Conservation (phyloP, 2,113 vertebrate genomes). For the Chionis minor region DNA sequence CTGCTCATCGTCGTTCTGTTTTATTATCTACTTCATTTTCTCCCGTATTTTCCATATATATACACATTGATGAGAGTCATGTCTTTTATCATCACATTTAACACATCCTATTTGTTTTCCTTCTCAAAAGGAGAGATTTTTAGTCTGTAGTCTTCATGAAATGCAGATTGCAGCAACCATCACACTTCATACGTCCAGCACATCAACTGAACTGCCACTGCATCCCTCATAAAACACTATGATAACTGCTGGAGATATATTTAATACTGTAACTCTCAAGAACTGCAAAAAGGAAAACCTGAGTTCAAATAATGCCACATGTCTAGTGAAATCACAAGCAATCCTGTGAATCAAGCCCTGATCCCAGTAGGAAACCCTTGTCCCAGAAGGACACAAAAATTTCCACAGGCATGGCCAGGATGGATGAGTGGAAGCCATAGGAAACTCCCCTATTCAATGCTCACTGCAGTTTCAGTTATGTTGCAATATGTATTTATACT, state of each 20-base stretch:
- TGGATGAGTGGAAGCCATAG: not conserved
- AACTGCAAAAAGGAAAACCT: not conserved
- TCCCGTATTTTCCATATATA: not conserved
- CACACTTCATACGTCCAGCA: not conserved
- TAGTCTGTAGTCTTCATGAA: not conserved
- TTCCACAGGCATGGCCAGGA: not conserved
- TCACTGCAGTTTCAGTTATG: not conserved
- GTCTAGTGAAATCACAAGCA: not conserved
- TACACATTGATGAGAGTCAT: not conserved
- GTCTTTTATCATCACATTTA: not conserved
- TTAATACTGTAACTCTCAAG: not conserved
- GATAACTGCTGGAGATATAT: not conserved
- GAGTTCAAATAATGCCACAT: not conserved
- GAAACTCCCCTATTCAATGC: not conserved
- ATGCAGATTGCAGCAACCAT: not conserved
- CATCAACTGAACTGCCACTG: not conserved
- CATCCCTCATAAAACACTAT: not conserved
- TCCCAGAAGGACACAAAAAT: not conserved
- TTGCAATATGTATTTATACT: not conserved
- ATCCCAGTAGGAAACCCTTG: not conserved
- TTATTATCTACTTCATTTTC: not conserved
- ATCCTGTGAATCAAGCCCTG: not conserved
- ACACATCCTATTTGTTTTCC: not conserved
- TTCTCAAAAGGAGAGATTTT: not conserved
- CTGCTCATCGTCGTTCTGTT: not conserved